These are phyloP conservation scores for Xylocopa sonorina DNA, from an alignment of 1,140 invertebrate species.

Conservation along the genomic window DNA sequence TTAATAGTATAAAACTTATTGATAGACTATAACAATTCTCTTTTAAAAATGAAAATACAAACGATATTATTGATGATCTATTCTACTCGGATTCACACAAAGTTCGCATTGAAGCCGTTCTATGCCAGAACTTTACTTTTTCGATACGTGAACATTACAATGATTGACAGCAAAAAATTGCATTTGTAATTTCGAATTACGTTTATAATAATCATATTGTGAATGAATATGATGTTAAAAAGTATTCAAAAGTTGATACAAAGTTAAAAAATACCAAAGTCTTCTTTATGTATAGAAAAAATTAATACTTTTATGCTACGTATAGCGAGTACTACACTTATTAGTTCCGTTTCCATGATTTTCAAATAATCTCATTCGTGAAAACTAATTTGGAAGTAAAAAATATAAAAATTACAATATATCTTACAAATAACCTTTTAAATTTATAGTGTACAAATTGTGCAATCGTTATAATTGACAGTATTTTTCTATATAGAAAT, in stretches of 20 bases:
- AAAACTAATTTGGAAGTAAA: neutral
- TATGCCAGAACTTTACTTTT: conserved; percentile 73
- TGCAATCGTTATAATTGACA: conserved; percentile 14
- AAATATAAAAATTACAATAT: conserved; percentile 13
- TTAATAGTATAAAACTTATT: conserved; percentile 36
- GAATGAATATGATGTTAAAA: conserved; percentile 3
- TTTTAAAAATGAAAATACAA: neutral
- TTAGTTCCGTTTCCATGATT: too few species aligned
- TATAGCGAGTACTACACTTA: conserved; percentile 1
- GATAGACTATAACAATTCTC: conserved; percentile 52
- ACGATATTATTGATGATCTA: neutral
- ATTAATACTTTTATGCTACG: too few species aligned
- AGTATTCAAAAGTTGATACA: conserved; percentile 12
- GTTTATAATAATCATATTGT: conserved; percentile 6
- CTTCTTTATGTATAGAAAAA: neutral
- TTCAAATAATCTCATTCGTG: conserved; percentile 28
- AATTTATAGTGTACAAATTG: neutral
- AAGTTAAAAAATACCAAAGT: neutral
- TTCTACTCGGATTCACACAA: neutral
- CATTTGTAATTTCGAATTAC: neutral
- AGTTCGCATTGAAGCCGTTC: conserved; percentile 41
- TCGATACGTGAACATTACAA: conserved; percentile 70
- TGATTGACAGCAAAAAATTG: conserved; percentile 56
- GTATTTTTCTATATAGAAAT: conserved; percentile 9
- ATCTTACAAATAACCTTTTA: neutral